These are phyloP conservation scores for Neomicropteryx cornuta DNA, from an alignment of 1,140 invertebrate species.

Conservation along the genomic window DNA sequence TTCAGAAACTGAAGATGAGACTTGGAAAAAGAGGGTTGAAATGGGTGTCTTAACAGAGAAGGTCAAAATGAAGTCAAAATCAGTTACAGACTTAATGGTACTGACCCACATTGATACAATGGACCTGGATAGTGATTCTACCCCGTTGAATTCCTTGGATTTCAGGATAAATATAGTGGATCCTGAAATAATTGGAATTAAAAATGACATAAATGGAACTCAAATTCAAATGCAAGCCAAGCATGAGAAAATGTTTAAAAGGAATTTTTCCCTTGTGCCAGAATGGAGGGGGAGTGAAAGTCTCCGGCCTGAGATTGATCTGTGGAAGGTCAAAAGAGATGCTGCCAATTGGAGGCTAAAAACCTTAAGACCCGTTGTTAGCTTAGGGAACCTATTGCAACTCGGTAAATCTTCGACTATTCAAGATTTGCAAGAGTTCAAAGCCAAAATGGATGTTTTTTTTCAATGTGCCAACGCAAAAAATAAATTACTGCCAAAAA, in stretches of 20 bases:
- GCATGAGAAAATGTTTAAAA: too few relatives aligned
- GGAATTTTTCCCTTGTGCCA: too few relatives aligned
- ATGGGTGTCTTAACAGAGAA: slow-evolving; percentile 54
- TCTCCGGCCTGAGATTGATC: slow-evolving; percentile 9
- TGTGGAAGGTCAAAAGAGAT: slow-evolving; percentile 11
- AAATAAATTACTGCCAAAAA: too few relatives aligned
- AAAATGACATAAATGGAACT: neutral
- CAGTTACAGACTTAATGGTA: slow-evolving; percentile 63
- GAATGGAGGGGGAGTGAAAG: slow-evolving; percentile 5
- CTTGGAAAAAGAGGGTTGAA: slow-evolving; percentile 50
- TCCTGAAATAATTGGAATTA: slow-evolving; percentile 8
- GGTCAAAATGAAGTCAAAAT: slow-evolving; percentile 59
- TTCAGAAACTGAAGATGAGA: slow-evolving; percentile 57
- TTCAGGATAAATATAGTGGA: slow-evolving; percentile 5
- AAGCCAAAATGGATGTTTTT: slow-evolving; percentile 12
- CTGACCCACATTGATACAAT: slow-evolving; percentile 56
- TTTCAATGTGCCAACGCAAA: too few relatives aligned
- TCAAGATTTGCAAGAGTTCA: slow-evolving; percentile 10
- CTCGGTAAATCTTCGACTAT: slow-evolving; percentile 6
- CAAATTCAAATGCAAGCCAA: neutral
- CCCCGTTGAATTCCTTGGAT: slow-evolving; percentile 23
- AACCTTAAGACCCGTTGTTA: slow-evolving; percentile 11
- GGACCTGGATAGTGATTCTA: slow-evolving; percentile 47
- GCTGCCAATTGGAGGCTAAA: slow-evolving; percentile 7
- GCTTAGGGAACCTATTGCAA: slow-evolving; percentile 9